Base-by-base conservation (phyloP, 2,797 vertebrate species). In the Rhynchonycteris naso region DNA sequence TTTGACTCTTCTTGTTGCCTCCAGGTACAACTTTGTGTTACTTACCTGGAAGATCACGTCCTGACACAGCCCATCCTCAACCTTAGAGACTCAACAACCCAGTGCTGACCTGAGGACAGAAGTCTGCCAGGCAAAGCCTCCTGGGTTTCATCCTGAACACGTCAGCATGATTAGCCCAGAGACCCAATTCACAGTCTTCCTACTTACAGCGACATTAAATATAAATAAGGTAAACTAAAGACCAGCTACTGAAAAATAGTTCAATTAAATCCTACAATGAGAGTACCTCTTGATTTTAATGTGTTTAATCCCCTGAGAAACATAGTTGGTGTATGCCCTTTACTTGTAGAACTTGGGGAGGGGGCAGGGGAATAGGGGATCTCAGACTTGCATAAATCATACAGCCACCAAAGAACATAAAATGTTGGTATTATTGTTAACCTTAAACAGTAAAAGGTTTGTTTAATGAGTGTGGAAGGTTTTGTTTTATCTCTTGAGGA, bases 221-320 rank as follows among this genome's bases (percentile, higher is more conserved):
- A 98, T 98, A 98, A 98, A 98, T 98, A 98, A 96, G 97, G 97
- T 96, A 96, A 97, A 97, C 97, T 94, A 98, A 98, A 98, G 97
- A 97, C 93, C 97, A 98, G 98, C 93, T 91, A 88, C 95, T 98
- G 98, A 98, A 98, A 98, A 98, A 98, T 98, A 96, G 97, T 92
- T 98, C 98, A 98, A 98, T 98, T 98, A 98, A 98, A 97, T 90
- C 96, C 95, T 94, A 94, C 90, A 96, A 94, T 61, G 89, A 97
- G 88, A 97, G 59, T 75, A 50, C 65, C 95, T 93, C 78, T 81
- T 98, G 96, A 95, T 98, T 98, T 97, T 97, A 98, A 88, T 94
- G 80, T 61, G 96, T 97, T 97, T 98, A 97, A 97, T 97, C 97
- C 96, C 93, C 89, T 65, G 75, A 95, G 54, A 98, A 97, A 96